Conservation (phyloP, 2,113 vertebrate genomes). For the Rhabdomys dilectus region DNA sequence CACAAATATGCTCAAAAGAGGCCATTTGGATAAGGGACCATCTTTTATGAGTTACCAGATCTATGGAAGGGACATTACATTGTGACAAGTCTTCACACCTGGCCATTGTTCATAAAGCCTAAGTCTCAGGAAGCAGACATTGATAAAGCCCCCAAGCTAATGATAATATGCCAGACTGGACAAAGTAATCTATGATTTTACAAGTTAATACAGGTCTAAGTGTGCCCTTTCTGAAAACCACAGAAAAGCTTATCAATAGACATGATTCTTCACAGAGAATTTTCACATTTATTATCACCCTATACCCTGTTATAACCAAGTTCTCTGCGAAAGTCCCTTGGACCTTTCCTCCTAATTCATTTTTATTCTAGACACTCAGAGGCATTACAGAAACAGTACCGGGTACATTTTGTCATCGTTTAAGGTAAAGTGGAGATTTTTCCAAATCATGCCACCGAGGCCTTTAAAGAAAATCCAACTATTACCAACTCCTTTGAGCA, state of each 20-base stretch:
- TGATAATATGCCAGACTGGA: neutral
- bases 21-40: slow-evolving; percentile 30
- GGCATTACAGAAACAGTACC: neutral
- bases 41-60: slow-evolving; percentile 57
- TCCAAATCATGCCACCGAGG: slow-evolving; percentile 43
- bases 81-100: slow-evolving; percentile 24
- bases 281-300: slow-evolving; percentile 58
- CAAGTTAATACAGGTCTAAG: slow-evolving; percentile 39
- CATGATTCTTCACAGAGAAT: slow-evolving; percentile 49
- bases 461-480: slow-evolving; percentile 63
- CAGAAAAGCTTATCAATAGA: slow-evolving; percentile 45
- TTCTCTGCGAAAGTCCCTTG: slow-evolving; percentile 4
- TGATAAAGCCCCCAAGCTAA: slow-evolving; percentile 24
- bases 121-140: slow-evolving; percentile 30
- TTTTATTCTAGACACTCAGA: slow-evolving; percentile 61
- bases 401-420: slow-evolving; percentile 58
- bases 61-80: slow-evolving; percentile 13
- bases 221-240: slow-evolving; percentile 48
- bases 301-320: slow-evolving; percentile 37
- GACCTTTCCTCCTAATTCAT: slow-evolving; percentile 45
- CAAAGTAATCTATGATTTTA: slow-evolving; percentile 65
- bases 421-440: slow-evolving; percentile 47
- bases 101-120: slow-evolving; percentile 30
- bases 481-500: slow-evolving; percentile 65
- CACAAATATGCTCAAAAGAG: slow-evolving; percentile 59